Percentiles rank a stretch among this genome's conserved stretches.
These are phyloP conservation scores for Lepidostoma basale DNA, from an alignment of 1,140 invertebrate genomes.

Conservation along the genomic window DNA sequence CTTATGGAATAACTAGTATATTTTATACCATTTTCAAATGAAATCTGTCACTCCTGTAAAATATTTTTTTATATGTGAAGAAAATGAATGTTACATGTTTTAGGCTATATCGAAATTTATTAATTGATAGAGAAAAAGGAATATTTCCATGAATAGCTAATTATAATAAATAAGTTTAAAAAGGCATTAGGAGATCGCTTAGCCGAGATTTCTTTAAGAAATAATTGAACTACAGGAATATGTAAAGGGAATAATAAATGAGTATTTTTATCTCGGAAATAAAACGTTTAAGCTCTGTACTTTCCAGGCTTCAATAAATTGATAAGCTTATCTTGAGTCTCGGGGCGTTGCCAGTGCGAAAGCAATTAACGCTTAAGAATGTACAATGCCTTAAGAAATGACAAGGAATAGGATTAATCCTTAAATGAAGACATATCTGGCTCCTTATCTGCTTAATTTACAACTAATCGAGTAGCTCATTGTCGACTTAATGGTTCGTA, in stretches of 20 bases:
- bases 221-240: background rate
- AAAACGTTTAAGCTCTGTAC: background rate
- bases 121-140: no score
- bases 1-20: no score
- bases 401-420: slow-evolving; percentile 2
- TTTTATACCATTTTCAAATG: no score
- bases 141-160: no score
- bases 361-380: slow-evolving; percentile 9
- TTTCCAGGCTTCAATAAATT: background rate
- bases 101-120: no score
- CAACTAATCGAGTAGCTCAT: slow-evolving; percentile 8
- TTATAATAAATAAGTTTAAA: background rate
- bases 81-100: no score
- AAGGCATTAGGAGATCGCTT: background rate
- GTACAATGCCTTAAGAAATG: slow-evolving; percentile 1
- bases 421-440: background rate
- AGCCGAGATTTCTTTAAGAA: background rate
- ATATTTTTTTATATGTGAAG: no score
- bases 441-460: slow-evolving; percentile 12
- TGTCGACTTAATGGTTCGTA: background rate
- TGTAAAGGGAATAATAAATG: background rate
- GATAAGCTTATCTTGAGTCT: background rate
- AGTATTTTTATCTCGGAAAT: background rate
- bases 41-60: no score
- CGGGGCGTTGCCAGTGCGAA: background rate